These are phyloP conservation scores for Medauroidea extradentata DNA, from an alignment of 1,140 invertebrate species.

Conservation along the genomic window DNA sequence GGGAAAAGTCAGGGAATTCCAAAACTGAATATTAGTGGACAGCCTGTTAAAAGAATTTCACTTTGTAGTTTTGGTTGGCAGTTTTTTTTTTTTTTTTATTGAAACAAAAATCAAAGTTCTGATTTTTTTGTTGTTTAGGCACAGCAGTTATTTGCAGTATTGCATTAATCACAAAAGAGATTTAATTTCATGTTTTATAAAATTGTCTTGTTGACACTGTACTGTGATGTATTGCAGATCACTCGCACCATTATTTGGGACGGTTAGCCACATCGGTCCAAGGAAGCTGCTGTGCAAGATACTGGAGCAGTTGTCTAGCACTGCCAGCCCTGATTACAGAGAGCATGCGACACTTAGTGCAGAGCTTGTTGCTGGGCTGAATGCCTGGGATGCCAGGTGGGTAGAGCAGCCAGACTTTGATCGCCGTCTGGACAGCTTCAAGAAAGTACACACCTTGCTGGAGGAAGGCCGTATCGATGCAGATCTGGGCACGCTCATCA, in stretches of 20 bases:
- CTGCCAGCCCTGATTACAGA: not conserved
- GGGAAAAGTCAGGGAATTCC: too few relatives aligned
- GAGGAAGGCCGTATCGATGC: slow-evolving; percentile 53
- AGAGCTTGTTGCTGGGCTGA: slow-evolving; percentile 62
- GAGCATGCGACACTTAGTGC: slow-evolving; percentile 33
- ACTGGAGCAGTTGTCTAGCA: slow-evolving; percentile 50
- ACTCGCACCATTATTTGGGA: slow-evolving; percentile 60
- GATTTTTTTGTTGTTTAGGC: too few relatives aligned
- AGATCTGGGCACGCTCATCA: slow-evolving; percentile 64
- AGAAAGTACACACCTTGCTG: slow-evolving; percentile 55
- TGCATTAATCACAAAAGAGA: too few relatives aligned
- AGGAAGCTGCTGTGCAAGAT: slow-evolving; percentile 60
- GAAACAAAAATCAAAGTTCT: too few relatives aligned
- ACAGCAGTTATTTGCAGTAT: too few relatives aligned
- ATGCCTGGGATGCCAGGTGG: slow-evolving; percentile 79
- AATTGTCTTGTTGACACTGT: too few relatives aligned
- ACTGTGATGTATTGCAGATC: slow-evolving; percentile 1
- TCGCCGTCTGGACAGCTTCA: slow-evolving; percentile 67
- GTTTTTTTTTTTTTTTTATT: too few relatives aligned
- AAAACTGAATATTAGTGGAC: too few relatives aligned
- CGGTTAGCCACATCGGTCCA: slow-evolving; percentile 38
- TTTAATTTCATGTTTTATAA: too few relatives aligned
- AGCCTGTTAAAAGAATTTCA: too few relatives aligned
- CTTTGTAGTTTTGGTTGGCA: too few relatives aligned
- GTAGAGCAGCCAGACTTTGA: slow-evolving; percentile 91